Conservation (phyloP, 2,888 invertebrate genomes). For the Lomographa bimaculata region DNA sequence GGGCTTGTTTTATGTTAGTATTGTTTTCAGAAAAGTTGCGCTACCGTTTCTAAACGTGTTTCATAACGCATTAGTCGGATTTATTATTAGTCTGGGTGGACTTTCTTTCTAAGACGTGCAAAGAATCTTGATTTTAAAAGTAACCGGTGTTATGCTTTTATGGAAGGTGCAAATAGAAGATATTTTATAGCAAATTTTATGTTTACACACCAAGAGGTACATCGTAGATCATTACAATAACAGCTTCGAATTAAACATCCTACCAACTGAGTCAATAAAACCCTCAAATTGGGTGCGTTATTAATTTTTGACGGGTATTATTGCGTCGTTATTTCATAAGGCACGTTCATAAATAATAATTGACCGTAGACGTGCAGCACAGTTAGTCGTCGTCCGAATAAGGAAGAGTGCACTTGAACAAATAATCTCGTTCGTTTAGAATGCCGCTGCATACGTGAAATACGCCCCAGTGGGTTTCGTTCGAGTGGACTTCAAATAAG, state of each 20-base stretch:
- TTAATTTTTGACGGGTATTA: slow-evolving; percentile 38
- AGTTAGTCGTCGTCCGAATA: slow-evolving; percentile 45
- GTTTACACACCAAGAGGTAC: background rate
- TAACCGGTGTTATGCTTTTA: background rate
- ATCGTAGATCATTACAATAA: slow-evolving; percentile 18
- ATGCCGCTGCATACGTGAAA: slow-evolving; percentile 51
- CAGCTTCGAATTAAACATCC: slow-evolving; percentile 12
- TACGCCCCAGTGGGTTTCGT: slow-evolving; percentile 46
- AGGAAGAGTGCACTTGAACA: slow-evolving; percentile 73
- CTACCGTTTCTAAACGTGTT: slow-evolving; percentile 18
- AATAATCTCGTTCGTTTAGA: slow-evolving; percentile 57
- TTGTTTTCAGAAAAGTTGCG: slow-evolving; percentile 41
- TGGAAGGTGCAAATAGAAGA: too few relatives aligned
- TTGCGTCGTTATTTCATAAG: slow-evolving; percentile 30
- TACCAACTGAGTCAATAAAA: slow-evolving; percentile 36
- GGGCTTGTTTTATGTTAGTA: slow-evolving; percentile 53
- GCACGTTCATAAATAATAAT: slow-evolving; percentile 34
- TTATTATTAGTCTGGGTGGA: slow-evolving; percentile 13
- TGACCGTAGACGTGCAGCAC: slow-evolving; percentile 40
- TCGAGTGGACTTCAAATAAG: slow-evolving; percentile 49
- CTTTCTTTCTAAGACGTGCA: slow-evolving; percentile 15
- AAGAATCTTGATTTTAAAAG: slow-evolving; percentile 3
- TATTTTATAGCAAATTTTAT: background rate
- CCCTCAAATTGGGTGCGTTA: slow-evolving; percentile 27
- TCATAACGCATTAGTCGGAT: slow-evolving; percentile 13